Base-by-base conservation (phyloP, 2,888 invertebrate species). In the Ctena decussata region DNA sequence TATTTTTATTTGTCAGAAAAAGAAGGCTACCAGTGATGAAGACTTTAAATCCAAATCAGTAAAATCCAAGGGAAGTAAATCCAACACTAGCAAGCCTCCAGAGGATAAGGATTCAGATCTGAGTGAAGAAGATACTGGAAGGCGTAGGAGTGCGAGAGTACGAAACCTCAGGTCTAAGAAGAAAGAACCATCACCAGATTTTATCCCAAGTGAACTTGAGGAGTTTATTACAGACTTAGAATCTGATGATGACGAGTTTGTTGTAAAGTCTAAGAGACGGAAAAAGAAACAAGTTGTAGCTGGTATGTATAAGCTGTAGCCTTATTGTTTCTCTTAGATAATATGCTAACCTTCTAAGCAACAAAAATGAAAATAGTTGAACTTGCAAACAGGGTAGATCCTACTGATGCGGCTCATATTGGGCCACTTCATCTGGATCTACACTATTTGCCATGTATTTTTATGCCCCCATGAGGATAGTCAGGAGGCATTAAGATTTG, bases 11-110 rank as follows among this genome's bases (percentile, higher is more conserved):
- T n/a, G n/a, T n/a, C 53, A 89, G 91, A 92, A 91, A 85, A 91
- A 91, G 85, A 89, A 87, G 69, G 82, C 84, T 46, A 84, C 84
- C n/a, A 91, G 90, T 82, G 91, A 90, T 75, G 91, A 92, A 32
- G 89, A 89, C 21, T 79, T 30, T 11, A n/a, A 65, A 30, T 21
- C 65, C 27, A 65, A 27, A 35, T 1, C 65, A 21, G 65, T 5
- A 21, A 65, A 65, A 35, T 65, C 65, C 35, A 65, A 65, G 65
- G 35, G 65, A 84, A 44, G 60, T 65, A 24, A 82, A 74, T 21
- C 75, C 75, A 73, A 18, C 30, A 24, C 70, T 78, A 78, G 0
- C 74, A 60, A 77, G 74, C 53, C 65, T 35, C 35, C 35, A 35
- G 65, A 32, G 35, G 65, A 65, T 65, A 6, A 74, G 12, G 81